Evolutionary conservation across 2,113 vertebrate genomes (phyloP), one percentile per base, ranked within the genome.

Genomic region (Daboia siamensis): DNA sequence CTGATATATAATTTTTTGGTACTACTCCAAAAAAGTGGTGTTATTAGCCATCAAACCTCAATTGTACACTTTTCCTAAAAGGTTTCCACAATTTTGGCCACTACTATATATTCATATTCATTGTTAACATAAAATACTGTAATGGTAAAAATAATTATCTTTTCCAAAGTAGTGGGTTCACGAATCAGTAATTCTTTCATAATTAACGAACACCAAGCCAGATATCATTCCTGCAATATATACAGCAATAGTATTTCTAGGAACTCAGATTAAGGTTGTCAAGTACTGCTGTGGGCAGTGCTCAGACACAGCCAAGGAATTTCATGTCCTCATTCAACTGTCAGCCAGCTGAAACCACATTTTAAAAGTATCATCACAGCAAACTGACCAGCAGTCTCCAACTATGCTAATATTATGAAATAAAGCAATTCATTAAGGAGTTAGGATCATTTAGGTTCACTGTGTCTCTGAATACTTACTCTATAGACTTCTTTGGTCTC

Each of bases 401-500:
- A 23, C 55, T 48, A 2, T 4, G 5, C 92, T n/a, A 69, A 48
- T 80, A 86, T 94, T 84, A 88, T 59, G 2, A 10, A 90, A 89
- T n/a, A 13, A 85, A 94, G 26, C 46, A 59, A 61, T 52, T 12
- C 52, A 26, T 12, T 1, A 13, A n/a, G 46, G 84, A 52, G 39
- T 11, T 52, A 74, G 29, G 3, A 61, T n/a, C 11, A 26, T 80
- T 51, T 55, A n/a, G 56, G 2, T 84, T 57, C 46, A n/a, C 4
- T 54, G 91, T 86, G 69, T 86, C 7, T 39, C 86, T 4, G 26
- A 92, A 57, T 10, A 97, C 98, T 98, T 96, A 99, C 99, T 98
- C 98, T 98, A 97, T 98, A 99, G 97, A 99, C 96, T 97, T 99
- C 98, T 98, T 99, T 99, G 97, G 99, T 99, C 97, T 99, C 98